Conservation (phyloP, 2,113 vertebrate species). For the Nicator chloris region DNA sequence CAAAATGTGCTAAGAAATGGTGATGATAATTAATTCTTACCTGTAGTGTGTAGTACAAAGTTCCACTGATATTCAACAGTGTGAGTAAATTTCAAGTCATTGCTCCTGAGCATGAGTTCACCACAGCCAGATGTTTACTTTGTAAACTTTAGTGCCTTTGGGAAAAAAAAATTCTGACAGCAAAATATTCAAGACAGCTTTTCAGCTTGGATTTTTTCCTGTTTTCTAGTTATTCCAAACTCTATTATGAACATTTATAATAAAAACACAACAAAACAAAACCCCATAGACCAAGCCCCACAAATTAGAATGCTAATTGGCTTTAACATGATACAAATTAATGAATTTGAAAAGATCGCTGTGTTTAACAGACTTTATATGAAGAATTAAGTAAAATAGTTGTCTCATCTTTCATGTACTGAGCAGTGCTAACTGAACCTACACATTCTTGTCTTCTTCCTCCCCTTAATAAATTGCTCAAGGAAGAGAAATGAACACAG, state of each 20-base stretch:
- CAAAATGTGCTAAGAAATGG: background rate
- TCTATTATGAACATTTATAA: background rate
- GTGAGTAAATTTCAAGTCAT: background rate
- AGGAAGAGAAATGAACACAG: background rate
- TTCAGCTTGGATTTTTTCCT: background rate
- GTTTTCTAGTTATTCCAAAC: background rate
- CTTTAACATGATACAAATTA: background rate
- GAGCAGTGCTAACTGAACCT: background rate
- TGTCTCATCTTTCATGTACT: background rate
- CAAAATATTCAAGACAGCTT: background rate
- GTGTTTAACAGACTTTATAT: background rate
- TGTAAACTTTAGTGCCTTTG: background rate
- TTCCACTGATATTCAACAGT: background rate
- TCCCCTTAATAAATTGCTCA: background rate
- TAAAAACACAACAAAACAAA: background rate
- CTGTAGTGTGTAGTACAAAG: background rate
- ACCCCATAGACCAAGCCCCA: accelerated
- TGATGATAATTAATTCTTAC: background rate
- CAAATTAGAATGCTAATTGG: background rate
- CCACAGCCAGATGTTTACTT: background rate
- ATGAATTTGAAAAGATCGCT: background rate
- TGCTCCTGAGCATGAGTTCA: background rate
- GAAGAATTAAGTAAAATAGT: background rate
- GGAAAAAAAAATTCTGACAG: background rate
- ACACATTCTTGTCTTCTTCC: background rate